Evolutionary conservation across 2,888 invertebrate genomes (phyloP).

Genomic region (Ypsolopha scabrella): DNA sequence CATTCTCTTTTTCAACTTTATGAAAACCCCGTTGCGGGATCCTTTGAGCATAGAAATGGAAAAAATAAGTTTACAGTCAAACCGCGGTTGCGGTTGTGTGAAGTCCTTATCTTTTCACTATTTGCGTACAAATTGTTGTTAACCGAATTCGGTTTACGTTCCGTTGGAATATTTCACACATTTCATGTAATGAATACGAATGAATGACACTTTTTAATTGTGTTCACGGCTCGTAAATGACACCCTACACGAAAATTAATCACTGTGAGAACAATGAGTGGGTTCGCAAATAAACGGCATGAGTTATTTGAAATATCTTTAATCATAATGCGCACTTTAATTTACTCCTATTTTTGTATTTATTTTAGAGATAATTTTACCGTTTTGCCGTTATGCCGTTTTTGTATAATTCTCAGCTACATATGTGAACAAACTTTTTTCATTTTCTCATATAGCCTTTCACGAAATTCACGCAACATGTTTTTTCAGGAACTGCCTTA

Average conservation of each 20-base stretch:
- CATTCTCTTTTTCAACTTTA: too few species aligned
- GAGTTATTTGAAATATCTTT: too few species aligned
- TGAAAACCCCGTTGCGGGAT: too few species aligned
- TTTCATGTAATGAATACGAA: conserved; percentile 4
- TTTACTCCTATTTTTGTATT: too few species aligned
- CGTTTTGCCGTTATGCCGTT: too few species aligned
- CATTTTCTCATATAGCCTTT: background rate
- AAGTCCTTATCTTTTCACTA: too few species aligned
- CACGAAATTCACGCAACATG: background rate
- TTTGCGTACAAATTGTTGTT: background rate
- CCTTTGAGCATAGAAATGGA: too few species aligned
- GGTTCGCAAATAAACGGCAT: background rate
- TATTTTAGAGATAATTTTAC: too few species aligned
- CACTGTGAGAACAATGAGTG: background rate
- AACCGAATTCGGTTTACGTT: background rate
- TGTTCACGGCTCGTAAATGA: conserved; percentile 3
- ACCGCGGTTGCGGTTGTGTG: too few species aligned
- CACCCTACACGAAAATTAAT: background rate
- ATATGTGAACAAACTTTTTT: background rate
- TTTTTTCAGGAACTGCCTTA: background rate
- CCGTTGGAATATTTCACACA: background rate
- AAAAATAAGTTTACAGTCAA: too few species aligned
- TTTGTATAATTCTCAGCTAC: too few species aligned
- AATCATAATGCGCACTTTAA: too few species aligned
- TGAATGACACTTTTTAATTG: conserved; percentile 5